Conservation (phyloP, 1,140 invertebrate genomes). For the Hyphantria cunea region DNA sequence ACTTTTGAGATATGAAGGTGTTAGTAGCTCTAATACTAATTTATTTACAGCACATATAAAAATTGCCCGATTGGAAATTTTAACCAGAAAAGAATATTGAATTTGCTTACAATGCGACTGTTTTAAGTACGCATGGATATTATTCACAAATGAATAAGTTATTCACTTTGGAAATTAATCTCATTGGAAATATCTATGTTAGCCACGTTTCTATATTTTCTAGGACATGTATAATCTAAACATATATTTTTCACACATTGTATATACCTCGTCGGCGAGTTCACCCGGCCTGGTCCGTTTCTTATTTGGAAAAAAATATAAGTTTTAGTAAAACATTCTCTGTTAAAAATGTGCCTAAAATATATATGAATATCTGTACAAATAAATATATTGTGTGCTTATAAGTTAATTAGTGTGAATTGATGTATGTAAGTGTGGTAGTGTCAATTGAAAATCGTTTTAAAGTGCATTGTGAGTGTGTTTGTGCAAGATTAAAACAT, state of each 20-base stretch:
- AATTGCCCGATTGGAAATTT: conserved; percentile 15
- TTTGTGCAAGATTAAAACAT: conserved; percentile 18
- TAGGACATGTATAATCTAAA: conserved; percentile 72
- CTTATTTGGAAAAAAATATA: conserved; percentile 74
- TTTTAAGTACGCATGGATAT: conserved; percentile 34
- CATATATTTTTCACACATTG: conserved; percentile 74
- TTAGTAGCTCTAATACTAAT: conserved; percentile 55
- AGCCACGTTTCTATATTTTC: conserved; percentile 74
- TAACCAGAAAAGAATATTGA: conserved; percentile 8
- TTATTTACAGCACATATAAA: conserved; percentile 26
- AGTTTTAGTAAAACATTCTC: conserved; percentile 73
- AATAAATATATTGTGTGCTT: conserved; percentile 28
- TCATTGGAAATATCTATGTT: conserved; percentile 68
- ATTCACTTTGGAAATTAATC: conserved; percentile 38
- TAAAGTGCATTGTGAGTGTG: conserved; percentile 16
- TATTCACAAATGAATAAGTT: conserved; percentile 53
- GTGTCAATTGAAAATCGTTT: conserved; percentile 18
- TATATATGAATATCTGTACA: conserved; percentile 32
- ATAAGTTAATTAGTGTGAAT: conserved; percentile 28
- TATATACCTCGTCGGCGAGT: conserved; percentile 71
- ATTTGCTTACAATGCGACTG: conserved; percentile 1
- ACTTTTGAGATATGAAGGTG: conserved; percentile 58
- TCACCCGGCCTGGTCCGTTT: conserved; percentile 76
- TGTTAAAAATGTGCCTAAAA: conserved; percentile 61
- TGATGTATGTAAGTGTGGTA: conserved; percentile 24